These are phyloP conservation scores for Eupithecia abbreviata DNA, from an alignment of 2,888 invertebrate genomes.

Conservation along the genomic window DNA sequence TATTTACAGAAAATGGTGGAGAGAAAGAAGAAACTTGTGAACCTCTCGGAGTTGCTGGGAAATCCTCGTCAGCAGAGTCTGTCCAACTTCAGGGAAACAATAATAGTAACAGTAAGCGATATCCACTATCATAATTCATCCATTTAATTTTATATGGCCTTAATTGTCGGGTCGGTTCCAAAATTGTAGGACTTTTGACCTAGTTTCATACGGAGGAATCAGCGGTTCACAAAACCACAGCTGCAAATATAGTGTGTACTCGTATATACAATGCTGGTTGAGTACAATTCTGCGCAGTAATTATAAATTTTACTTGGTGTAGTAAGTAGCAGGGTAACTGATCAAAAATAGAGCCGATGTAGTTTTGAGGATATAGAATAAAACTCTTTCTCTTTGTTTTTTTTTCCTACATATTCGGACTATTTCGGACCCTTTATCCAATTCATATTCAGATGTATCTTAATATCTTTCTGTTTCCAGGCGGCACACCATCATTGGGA, in stretches of 20 bases:
- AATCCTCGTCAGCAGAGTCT: slow-evolving; percentile 92
- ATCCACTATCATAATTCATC: background rate
- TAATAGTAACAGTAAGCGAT: slow-evolving; percentile 65
- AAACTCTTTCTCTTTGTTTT: background rate
- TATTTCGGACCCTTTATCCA: background rate
- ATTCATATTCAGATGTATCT: too few relatives aligned
- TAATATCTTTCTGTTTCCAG: slow-evolving; percentile 43
- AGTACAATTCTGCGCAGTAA: background rate
- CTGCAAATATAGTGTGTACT: background rate
- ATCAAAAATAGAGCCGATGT: background rate
- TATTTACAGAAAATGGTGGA: slow-evolving; percentile 84
- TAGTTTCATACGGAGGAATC: background rate
- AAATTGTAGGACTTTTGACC: background rate
- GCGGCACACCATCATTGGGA: slow-evolving; percentile 75
- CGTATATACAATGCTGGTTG: background rate
- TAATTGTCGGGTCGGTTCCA: background rate
- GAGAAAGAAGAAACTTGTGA: slow-evolving; percentile 90
- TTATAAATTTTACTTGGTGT: background rate
- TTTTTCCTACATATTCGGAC: background rate
- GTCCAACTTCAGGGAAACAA: slow-evolving; percentile 86
- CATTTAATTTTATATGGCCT: background rate
- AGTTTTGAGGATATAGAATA: background rate
- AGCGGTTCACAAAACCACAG: background rate
- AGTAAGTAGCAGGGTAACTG: background rate
- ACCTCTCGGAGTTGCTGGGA: slow-evolving; percentile 85